phyloP scores from a whole-genome alignment of 1,140 invertebrate genomes.

The Cotesia vestalis region DNA sequence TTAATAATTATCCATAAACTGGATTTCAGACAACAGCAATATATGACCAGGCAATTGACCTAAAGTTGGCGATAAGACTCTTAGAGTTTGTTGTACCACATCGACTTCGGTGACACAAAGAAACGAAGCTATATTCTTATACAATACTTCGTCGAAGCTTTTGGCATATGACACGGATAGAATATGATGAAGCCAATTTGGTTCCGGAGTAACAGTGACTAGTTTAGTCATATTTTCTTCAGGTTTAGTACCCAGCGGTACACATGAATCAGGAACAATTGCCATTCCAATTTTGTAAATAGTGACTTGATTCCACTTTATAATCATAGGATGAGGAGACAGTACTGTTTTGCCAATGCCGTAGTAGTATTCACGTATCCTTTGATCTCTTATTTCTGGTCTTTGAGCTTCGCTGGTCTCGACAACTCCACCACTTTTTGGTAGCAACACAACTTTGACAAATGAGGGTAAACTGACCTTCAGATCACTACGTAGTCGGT shows the following conservation, averaged over 20 bases:
- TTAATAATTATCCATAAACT: slow-evolving; percentile 89
- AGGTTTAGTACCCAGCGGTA: slow-evolving; percentile 94
- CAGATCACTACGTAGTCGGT: slow-evolving; percentile 93
- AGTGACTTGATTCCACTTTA: slow-evolving; percentile 86
- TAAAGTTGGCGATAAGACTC: slow-evolving; percentile 92
- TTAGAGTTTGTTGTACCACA: slow-evolving; percentile 84
- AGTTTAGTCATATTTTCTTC: slow-evolving; percentile 93
- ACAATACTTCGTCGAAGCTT: slow-evolving; percentile 64
- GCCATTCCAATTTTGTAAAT: slow-evolving; percentile 96
- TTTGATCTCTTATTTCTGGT: slow-evolving; percentile 78
- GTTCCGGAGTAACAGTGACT: slow-evolving; percentile 79
- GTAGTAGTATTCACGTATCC: slow-evolving; percentile 96
- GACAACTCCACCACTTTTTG: slow-evolving; percentile 96
- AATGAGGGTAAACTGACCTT: slow-evolving; percentile 91
- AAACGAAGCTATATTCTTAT: not conserved
- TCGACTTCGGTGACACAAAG: slow-evolving; percentile 85
- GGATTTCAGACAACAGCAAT: slow-evolving; percentile 83
- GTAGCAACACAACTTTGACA: slow-evolving; percentile 92
- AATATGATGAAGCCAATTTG: slow-evolving; percentile 85
- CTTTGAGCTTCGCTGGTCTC: slow-evolving; percentile 80
- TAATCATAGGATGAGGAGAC: slow-evolving; percentile 92
- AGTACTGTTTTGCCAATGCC: slow-evolving; percentile 77
- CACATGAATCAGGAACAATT: slow-evolving; percentile 89
- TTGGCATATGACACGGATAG: slow-evolving; percentile 88
- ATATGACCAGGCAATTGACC: slow-evolving; percentile 88